A percentile compares a stretch with the other conserved stretches of the same genome.
These are phyloP conservation scores for Masticophis lateralis DNA, from an alignment of 2,797 vertebrate species.

Conservation along the genomic window DNA sequence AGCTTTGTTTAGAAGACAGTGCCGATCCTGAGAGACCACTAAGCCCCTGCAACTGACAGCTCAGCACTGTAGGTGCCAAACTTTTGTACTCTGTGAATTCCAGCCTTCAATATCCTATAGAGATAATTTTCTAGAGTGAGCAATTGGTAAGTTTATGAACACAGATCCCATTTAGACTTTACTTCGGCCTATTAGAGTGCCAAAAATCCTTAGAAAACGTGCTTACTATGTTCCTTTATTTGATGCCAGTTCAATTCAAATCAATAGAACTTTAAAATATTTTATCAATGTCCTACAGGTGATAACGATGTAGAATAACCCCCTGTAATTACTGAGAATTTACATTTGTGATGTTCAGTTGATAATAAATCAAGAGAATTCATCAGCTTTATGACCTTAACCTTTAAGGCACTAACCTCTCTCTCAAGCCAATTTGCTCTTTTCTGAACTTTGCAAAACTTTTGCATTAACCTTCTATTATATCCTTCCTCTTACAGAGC, in stretches of 20 bases:
- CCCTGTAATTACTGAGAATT: constrained; percentile 48
- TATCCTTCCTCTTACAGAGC: not conserved
- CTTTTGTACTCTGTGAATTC: not conserved
- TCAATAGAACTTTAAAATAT: constrained; percentile 44
- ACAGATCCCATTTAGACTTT: not conserved
- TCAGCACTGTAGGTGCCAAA: not conserved
- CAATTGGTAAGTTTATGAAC: too few relatives aligned
- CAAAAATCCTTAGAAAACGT: not conserved
- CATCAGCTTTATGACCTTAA: constrained; percentile 55
- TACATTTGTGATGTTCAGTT: constrained; percentile 41
- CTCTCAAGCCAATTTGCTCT: constrained; percentile 54
- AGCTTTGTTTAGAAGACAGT: not conserved
- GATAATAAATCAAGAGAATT: constrained; percentile 60
- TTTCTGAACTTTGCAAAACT: constrained; percentile 35
- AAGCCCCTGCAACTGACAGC: not conserved
- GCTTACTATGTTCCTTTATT: constrained; percentile 8
- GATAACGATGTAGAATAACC: constrained; percentile 50
- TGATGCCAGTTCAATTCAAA: constrained; percentile 30
- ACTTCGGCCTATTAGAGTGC: constrained; percentile 14
- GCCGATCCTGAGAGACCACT: not conserved
- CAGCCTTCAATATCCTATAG: not conserved
- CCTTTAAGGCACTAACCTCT: constrained; percentile 42
- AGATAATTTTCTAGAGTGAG: not conserved
- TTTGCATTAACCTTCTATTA: constrained; percentile 45
- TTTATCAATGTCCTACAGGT: constrained; percentile 57